These are phyloP conservation scores for Theodoxus fluviatilis DNA, from an alignment of 2,888 invertebrate genomes.

Conservation along the genomic window DNA sequence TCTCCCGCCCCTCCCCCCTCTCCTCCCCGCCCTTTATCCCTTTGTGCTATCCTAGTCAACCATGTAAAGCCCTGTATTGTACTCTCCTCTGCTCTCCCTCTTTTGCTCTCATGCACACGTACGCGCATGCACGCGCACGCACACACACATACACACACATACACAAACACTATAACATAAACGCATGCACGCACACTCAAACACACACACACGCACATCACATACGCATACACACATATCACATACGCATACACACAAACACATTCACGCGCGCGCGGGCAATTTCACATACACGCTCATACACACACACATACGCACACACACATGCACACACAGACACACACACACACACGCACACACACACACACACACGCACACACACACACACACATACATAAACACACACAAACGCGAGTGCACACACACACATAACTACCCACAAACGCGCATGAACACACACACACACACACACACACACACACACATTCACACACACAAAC, in stretches of 20 bases:
- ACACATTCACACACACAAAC: background rate
- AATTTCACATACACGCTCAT: background rate
- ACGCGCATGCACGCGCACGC: background rate
- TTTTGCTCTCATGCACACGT: too few species aligned
- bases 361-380: background rate
- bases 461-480: background rate
- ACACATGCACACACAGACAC: background rate
- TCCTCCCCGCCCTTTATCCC: too few species aligned
- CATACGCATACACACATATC: background rate
- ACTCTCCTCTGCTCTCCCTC: too few species aligned
- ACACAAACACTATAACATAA: conserved; percentile 21
- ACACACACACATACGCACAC: background rate
- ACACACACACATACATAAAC: background rate
- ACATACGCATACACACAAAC: background rate
- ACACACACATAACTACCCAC: background rate
- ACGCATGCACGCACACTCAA: conserved; percentile 3
- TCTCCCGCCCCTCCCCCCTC: too few species aligned
- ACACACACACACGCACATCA: background rate
- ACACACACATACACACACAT: conserved; percentile 10
- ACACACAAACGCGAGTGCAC: background rate
- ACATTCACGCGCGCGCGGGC: background rate
- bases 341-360: conserved; percentile 4
- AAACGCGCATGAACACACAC: background rate
- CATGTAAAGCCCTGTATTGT: too few species aligned
- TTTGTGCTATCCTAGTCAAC: too few species aligned